A percentile compares a stretch with the other conserved stretches of the same genome.
These are phyloP conservation scores for Clunio marinus DNA, from an alignment of 2,888 invertebrate genomes.

Conservation along the genomic window DNA sequence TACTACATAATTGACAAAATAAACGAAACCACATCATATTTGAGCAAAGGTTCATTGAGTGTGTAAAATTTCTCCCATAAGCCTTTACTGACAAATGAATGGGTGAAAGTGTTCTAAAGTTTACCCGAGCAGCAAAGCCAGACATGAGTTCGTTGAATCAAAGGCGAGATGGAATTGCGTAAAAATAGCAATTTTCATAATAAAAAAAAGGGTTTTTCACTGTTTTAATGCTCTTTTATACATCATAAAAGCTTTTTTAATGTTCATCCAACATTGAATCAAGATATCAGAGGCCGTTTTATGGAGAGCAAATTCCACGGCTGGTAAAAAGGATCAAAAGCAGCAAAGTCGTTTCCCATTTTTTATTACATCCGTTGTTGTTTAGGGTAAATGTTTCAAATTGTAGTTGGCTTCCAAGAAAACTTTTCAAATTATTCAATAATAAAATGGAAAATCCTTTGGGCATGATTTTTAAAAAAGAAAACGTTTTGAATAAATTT, in stretches of 20 bases:
- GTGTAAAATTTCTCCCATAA: slow-evolving; percentile 6
- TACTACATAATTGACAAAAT: too few species aligned
- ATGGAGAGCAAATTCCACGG: not conserved
- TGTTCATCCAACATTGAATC: not conserved
- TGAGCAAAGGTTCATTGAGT: slow-evolving; percentile 32
- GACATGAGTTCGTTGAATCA: not conserved
- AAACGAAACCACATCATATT: slow-evolving; percentile 36
- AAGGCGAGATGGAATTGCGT: slow-evolving; percentile 29
- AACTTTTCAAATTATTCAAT: too few species aligned
- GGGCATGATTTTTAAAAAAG: too few species aligned
- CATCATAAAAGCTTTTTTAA: slow-evolving; percentile 32
- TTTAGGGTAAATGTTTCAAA: not conserved
- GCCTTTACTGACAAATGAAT: too few species aligned
- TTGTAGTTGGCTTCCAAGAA: too few species aligned
- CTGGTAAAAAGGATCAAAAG: not conserved
- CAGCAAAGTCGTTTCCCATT: not conserved
- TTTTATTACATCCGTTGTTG: slow-evolving; percentile 12
- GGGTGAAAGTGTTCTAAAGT: not conserved
- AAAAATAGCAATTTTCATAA: slow-evolving; percentile 22
- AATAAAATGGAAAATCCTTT: too few species aligned
- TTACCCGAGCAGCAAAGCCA: not conserved
- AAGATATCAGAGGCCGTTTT: not conserved
- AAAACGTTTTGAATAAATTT: too few species aligned
- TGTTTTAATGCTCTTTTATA: slow-evolving; percentile 13
- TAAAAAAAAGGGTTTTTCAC: slow-evolving; percentile 25